Base-by-base conservation (phyloP, 2,888 invertebrate species). In the Phlogophora meticulosa region DNA sequence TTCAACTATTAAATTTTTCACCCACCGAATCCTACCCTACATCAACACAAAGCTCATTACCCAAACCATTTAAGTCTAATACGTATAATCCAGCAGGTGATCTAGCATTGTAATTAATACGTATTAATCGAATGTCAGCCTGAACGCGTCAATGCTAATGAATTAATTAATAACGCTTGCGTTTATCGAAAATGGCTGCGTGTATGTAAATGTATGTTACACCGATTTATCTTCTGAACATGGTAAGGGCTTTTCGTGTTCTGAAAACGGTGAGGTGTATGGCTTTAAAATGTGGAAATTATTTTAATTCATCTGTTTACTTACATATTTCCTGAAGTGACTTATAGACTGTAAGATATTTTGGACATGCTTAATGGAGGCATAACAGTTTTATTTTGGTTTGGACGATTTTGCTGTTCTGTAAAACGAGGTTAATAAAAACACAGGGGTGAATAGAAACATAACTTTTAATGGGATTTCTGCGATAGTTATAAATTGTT, bases 151-250 rank as follows among this genome's bases (percentile, higher is more conserved):
- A 85, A 84, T 85, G 87, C 86, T 89, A 88, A 88, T 88, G 87
- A 86, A 86, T 85, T 87, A 87, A 89, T 89, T 88, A 89, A 83
- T 86, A 87, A 87, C 82, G 82, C 74, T 78, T 81, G 58, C 70
- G 67, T 78, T 80, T 72, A 75, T 65, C 64, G 66, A 77, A 79
- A 79, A 74, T 67, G 49, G 48, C 45, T 63, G 38, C 24, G 40
- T 61, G 17, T 52, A 46, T 60, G 22, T 62, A 67, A 63, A 66
- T 48, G 46, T 48, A 55, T 28, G 24, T 40, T 10, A 1, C 28
- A 32, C 34, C 32, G 42, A 43, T 52, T 40, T 28, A 45, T 52
- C 20, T 32, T 64, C 45, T n/a, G 15, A 28, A 51, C 32, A 22
- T 15, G 20, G 10, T 15, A 46, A 24, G 38, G 11, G 15, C 1